Conservation (phyloP, 2,888 invertebrate species). For the Sisyra terminalis region DNA sequence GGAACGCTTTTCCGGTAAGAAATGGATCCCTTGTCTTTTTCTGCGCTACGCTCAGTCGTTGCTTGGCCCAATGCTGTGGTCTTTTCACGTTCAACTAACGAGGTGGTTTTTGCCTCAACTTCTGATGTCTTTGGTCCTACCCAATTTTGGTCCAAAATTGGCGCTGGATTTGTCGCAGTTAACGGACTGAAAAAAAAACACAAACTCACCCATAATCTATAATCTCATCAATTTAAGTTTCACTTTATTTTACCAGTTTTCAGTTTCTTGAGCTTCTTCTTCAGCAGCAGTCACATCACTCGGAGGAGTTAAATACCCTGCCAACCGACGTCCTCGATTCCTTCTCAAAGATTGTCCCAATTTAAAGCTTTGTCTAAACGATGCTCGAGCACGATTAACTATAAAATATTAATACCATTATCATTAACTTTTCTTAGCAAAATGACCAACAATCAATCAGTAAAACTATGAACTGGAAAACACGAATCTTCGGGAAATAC, state of each 20-base stretch:
- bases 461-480: too few species aligned
- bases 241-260: conserved; percentile 23
- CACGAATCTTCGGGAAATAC: too few species aligned
- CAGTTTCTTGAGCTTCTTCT: conserved; percentile 35
- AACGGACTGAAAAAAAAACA: conserved; percentile 28
- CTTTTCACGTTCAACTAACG: conserved; percentile 4
- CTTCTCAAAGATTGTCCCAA: conserved; percentile 30
- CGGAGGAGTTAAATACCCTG: conserved; percentile 40
- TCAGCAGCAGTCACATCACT: conserved; percentile 44
- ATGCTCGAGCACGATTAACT: conserved; percentile 49
- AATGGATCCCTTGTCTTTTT: background rate
- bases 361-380: conserved; percentile 39
- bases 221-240: background rate
- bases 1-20: background rate
- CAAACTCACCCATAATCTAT: background rate
- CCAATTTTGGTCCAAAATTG: conserved; percentile 28
- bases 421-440: too few species aligned
- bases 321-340: conserved; percentile 34
- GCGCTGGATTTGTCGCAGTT: conserved; percentile 34
- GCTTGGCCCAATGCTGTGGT: background rate
- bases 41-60: conserved; percentile 2
- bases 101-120: conserved; percentile 16
- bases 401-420: conserved; percentile 13
- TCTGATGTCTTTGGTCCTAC: conserved; percentile 18
- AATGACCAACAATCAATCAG: too few species aligned